Conservation (phyloP, 2,797 vertebrate species). For the Smutsia gigantea region DNA sequence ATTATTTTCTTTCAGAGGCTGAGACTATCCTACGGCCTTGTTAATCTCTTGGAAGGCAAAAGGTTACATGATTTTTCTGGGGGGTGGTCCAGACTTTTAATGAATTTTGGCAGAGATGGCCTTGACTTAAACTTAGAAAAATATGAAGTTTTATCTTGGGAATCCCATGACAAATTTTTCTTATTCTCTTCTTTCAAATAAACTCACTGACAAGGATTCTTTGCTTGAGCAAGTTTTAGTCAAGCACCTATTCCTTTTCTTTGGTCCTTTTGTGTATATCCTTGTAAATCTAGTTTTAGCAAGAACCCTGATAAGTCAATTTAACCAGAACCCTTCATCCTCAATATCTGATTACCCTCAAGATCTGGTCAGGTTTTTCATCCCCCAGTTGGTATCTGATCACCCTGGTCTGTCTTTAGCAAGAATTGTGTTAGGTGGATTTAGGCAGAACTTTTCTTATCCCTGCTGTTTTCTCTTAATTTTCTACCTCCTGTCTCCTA, state of each 20-base stretch:
- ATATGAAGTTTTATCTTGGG: background rate
- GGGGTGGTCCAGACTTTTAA: background rate
- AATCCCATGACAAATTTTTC: background rate
- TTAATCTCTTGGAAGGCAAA: background rate
- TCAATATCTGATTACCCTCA: background rate
- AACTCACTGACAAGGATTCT: background rate
- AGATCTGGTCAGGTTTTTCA: background rate
- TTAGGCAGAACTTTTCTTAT: background rate
- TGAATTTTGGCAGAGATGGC: background rate
- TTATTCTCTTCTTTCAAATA: background rate
- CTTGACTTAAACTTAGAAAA: slow-evolving; percentile 31
- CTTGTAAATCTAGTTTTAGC: slow-evolving; percentile 19
- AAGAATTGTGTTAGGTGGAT: slow-evolving; percentile 15
- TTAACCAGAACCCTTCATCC: background rate
- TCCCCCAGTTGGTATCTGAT: background rate
- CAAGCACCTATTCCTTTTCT: background rate
- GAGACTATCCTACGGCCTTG: background rate
- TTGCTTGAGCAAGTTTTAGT: slow-evolving; percentile 15
- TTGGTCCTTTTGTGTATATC: background rate
- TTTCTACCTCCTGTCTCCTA: background rate
- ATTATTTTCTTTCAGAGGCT: background rate
- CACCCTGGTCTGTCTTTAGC: background rate
- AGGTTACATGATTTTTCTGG: background rate
- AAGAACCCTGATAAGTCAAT: background rate
- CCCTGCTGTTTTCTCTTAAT: background rate